These are phyloP conservation scores for Hydrolagus affinis DNA, from an alignment of 2,113 vertebrate genomes.

Conservation along the genomic window DNA sequence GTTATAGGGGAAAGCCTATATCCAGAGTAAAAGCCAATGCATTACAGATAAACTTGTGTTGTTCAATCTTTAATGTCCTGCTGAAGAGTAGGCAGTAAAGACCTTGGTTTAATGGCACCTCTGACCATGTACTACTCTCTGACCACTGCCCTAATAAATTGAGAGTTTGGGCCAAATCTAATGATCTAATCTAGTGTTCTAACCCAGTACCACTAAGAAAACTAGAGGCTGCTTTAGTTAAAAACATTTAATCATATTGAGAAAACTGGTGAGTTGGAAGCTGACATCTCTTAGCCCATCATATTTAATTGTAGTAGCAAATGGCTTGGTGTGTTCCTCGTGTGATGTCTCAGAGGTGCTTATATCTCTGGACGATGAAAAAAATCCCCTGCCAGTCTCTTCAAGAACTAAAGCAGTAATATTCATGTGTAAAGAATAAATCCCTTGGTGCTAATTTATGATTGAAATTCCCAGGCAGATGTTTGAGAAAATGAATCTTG, in stretches of 20 bases:
- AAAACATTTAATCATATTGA: not conserved
- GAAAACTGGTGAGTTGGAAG: not conserved
- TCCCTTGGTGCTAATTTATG: not conserved
- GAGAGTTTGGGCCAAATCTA: no score
- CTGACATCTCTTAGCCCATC: no score
- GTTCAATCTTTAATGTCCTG: not conserved
- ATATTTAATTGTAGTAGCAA: no score
- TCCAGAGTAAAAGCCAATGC: no score
- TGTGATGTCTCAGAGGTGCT: no score
- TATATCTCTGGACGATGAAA: no score
- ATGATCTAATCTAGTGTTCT: no score
- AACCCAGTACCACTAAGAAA: no score
- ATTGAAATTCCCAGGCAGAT: not conserved
- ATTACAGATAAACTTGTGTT: not conserved
- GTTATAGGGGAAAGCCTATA: no score
- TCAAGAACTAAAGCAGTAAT: conserved; percentile 1
- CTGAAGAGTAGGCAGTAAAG: not conserved
- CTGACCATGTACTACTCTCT: not conserved
- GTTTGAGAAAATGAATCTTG: not conserved
- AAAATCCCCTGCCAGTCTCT: not conserved
- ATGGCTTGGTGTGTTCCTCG: no score
- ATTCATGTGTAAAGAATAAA: not conserved
- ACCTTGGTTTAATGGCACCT: not conserved
- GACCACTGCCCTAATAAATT: not conserved
- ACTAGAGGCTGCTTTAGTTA: not conserved